These are phyloP conservation scores for Lota lota DNA, from an alignment of 2,113 vertebrate genomes.

Conservation along the genomic window DNA sequence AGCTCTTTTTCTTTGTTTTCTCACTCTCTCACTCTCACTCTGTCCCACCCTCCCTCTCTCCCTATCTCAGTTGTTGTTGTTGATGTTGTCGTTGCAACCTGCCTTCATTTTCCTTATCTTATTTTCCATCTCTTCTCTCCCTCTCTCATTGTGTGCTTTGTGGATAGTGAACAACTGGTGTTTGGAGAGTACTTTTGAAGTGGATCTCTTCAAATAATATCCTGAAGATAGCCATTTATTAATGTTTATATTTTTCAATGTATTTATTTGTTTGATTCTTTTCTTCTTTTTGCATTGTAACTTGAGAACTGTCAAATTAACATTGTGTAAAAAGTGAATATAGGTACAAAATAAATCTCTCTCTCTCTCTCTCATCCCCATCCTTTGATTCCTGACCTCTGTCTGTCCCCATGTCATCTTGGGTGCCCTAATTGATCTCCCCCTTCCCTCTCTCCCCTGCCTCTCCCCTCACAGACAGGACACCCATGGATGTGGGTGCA, in stretches of 20 bases:
- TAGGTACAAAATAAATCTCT: background rate
- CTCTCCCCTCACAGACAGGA: slow-evolving; percentile 39
- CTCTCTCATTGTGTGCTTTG: slow-evolving; percentile 1
- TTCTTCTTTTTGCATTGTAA: too few species aligned
- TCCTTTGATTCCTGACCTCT: background rate
- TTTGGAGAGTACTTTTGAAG: too few species aligned
- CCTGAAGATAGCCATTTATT: too few species aligned
- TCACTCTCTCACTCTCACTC: slow-evolving; percentile 12
- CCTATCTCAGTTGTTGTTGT: slow-evolving; percentile 24
- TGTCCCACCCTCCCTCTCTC: slow-evolving; percentile 41
- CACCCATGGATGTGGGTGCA: slow-evolving; percentile 52
- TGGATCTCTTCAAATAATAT: too few species aligned
- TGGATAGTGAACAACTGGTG: too few species aligned
- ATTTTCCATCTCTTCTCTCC: slow-evolving; percentile 13
- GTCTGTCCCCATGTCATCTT: slow-evolving; percentile 14
- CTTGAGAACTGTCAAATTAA: too few species aligned
- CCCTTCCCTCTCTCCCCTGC: slow-evolving; percentile 2
- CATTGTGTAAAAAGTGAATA: too few species aligned
- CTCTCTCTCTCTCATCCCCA: slow-evolving; percentile 21
- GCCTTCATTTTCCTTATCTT: slow-evolving; percentile 36
- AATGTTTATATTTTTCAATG: too few species aligned
- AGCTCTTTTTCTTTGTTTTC: background rate
- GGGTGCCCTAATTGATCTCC: background rate
- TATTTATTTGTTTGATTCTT: too few species aligned
- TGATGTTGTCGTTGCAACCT: slow-evolving; percentile 22